Base-by-base conservation (phyloP, 1,140 invertebrate genomes). In the Odontomachus brunneus region DNA sequence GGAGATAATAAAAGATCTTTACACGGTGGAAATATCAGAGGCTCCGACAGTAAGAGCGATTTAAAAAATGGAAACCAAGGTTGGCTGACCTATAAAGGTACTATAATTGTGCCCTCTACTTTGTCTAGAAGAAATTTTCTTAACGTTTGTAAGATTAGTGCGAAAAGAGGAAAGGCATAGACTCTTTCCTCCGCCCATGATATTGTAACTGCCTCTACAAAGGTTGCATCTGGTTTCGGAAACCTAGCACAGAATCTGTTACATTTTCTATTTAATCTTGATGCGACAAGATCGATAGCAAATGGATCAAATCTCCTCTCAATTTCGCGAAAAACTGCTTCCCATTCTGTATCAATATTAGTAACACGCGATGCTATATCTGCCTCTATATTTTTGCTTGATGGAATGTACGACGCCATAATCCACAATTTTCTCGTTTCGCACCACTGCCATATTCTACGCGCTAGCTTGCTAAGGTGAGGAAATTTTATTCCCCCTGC, bases 61-160 rank as follows among this genome's bases (percentile, higher is more conserved):
- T 22, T 19, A 59, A 80, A 80, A 15, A 80, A 1, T 17, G 63
- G 53, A 12, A n/a, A 80, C 75, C 51, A 80, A 3, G 33, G 19
- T 67, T 67, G 75, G 5, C 24, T 44, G 0, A 19, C 5, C 26
- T 51, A 78, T 7, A 38, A 19, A 12, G 51, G 75, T 22, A 49
- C 49, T 17, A 71, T 3, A 1, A 80, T 1, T 3, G 38, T 67
- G 1, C 51, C 51, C 2, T 15, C 15, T 0, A 22, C 75, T n/a
- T 59, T 55, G 26, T 80, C n/a, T 15, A 3, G 1, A 9, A 59
- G 57, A 2, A 80, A 29, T 48, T 59, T 80, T 14, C 33, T 14
- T n/a, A 80, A 26, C n/a, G 33, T 65, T 26, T 1, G 33, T 7
- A 67, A 24, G 17, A 80, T 67, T 12, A 67, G 5, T 15, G 49